phyloP scores from a whole-genome alignment of 2,888 invertebrate species.

The Platynereis dumerilii region DNA sequence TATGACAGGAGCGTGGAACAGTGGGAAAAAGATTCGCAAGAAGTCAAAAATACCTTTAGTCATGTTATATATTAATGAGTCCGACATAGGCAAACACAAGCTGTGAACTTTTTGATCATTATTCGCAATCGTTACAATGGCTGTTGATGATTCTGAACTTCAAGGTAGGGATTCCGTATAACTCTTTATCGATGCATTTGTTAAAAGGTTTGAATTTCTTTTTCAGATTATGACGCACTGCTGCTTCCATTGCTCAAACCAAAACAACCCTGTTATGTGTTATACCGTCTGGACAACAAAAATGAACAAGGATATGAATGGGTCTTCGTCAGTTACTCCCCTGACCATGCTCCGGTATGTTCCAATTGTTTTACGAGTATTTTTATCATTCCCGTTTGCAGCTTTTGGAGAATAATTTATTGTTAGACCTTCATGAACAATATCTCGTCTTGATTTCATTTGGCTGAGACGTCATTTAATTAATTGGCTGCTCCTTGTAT shows the following conservation, averaged over 20 bases:
- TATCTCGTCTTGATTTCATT: too few species aligned
- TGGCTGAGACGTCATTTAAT: too few species aligned
- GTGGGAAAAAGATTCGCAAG: too few species aligned
- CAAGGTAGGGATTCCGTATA: not conserved
- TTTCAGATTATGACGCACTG: constrained; percentile 53
- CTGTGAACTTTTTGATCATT: not conserved
- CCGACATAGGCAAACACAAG: too few species aligned
- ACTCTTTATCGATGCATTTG: not conserved
- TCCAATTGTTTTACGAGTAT: not conserved
- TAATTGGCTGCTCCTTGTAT: too few species aligned
- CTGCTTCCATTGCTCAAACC: constrained; percentile 59
- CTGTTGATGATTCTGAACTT: not conserved
- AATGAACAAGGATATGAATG: constrained; percentile 84
- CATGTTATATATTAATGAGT: too few species aligned
- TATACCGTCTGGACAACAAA: constrained; percentile 78
- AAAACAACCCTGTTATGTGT: constrained; percentile 83
- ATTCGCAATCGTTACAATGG: not conserved
- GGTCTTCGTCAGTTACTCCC: constrained; percentile 93
- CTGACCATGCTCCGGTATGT: constrained; percentile 80
- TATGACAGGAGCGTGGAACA: too few species aligned
- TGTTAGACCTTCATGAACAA: too few species aligned
- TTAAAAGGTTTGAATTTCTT: not conserved
- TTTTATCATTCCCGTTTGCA: too few species aligned
- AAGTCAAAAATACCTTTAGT: too few species aligned
- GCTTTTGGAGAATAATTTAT: too few species aligned